A percentile compares a stretch with the other conserved stretches of the same genome.
Evolutionary conservation across 2,797 vertebrate genomes (phyloP).

Genomic region (Sciurus carolinensis): DNA sequence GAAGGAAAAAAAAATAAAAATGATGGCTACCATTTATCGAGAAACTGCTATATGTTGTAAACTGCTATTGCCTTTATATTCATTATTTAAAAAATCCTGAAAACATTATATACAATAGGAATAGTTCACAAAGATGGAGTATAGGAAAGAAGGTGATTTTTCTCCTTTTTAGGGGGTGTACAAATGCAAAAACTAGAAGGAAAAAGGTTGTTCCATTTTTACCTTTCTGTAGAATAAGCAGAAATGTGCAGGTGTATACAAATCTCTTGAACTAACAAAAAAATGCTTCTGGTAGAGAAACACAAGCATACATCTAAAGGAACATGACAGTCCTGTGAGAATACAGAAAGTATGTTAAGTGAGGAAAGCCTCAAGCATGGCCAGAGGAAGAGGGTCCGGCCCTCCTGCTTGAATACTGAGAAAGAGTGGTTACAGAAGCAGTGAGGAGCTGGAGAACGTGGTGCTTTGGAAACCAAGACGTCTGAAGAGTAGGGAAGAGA

Average conservation of each 20-base stretch:
- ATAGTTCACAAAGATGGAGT: neutral
- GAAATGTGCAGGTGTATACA: neutral
- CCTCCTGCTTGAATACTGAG: no score
- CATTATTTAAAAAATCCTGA: neutral
- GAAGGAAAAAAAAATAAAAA: conserved; percentile 21
- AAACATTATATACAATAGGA: neutral
- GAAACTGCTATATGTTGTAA: neutral
- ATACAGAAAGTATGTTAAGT: no score
- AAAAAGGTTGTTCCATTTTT: neutral
- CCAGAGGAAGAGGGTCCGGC: no score
- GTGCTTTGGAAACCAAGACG: no score
- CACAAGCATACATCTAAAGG: no score
- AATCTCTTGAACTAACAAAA: no score
- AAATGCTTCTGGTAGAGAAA: no score
- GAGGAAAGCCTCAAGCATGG: no score
- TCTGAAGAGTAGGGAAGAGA: no score
- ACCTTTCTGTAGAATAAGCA: neutral
- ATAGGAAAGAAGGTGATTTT: neutral
- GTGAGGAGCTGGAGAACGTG: no score
- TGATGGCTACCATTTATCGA: neutral
- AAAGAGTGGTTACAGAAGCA: no score
- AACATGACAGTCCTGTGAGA: no score
- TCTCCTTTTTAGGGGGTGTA: neutral
- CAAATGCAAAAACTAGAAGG: neutral
- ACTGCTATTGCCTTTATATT: neutral